phyloP scores from a whole-genome alignment of 1,140 invertebrate genomes.

The Tetragnatha versicolor region DNA sequence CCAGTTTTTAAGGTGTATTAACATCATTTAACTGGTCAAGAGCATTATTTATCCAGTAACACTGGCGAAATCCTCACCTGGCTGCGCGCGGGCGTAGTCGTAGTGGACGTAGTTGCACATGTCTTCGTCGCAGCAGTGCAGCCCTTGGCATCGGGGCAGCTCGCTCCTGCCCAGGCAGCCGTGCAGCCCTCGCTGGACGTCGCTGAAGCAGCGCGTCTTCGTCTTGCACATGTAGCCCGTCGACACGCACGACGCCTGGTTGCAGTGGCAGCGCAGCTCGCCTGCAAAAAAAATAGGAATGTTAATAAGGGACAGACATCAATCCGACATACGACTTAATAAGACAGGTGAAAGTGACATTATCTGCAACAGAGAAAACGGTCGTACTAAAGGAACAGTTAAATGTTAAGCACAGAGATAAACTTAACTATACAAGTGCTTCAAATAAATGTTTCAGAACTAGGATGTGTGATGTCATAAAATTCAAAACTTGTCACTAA shows the following conservation, averaged over 20 bases:
- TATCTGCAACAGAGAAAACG: no score
- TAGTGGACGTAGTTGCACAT: constrained; percentile 77
- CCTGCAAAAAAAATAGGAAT: constrained; percentile 54
- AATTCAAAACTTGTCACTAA: no score
- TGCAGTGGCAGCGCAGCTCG: constrained; percentile 82
- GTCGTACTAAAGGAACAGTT: no score
- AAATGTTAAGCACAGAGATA: no score
- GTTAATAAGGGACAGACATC: neutral
- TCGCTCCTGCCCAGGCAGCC: constrained; percentile 55
- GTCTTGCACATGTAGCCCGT: constrained; percentile 85
- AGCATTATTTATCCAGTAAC: neutral
- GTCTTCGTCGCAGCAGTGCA: constrained; percentile 77
- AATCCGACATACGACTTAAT: no score
- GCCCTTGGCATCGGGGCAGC: neutral
- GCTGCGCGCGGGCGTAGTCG: constrained; percentile 9
- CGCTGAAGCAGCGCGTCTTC: constrained; percentile 29
- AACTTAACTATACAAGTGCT: no score
- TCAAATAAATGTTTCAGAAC: no score
- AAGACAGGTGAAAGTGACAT: no score
- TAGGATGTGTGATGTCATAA: no score
- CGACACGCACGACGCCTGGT: constrained; percentile 77
- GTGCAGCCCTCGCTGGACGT: constrained; percentile 46
- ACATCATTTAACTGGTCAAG: neutral
- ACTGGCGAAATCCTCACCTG: neutral
- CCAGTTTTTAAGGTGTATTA: no score